These are phyloP conservation scores for Anthopleura sola DNA, from an alignment of 64 coral and sea anemone species.

Conservation along the genomic window DNA sequence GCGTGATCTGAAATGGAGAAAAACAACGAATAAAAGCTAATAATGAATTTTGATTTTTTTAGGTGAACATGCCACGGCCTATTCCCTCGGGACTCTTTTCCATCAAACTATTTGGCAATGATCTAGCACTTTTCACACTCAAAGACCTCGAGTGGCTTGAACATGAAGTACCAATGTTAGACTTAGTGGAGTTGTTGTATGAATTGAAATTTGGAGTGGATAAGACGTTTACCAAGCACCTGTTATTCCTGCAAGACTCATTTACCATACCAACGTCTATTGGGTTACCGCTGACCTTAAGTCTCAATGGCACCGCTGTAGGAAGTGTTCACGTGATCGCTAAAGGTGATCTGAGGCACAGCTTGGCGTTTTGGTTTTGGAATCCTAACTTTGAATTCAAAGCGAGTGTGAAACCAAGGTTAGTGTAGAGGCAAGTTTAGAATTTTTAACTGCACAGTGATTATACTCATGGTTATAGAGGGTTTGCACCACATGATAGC, in stretches of 20 bases:
- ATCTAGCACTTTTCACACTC: constrained; percentile 49
- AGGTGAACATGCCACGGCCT: constrained; percentile 65
- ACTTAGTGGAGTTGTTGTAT: constrained; percentile 30
- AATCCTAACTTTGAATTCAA: constrained; percentile 27
- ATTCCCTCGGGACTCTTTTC: constrained; percentile 51
- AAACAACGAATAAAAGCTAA: too few relatives aligned
- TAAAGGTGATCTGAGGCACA: constrained; percentile 63
- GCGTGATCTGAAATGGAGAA: too few relatives aligned
- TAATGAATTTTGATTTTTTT: background rate
- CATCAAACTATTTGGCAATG: constrained; percentile 60
- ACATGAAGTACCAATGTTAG: constrained; percentile 61
- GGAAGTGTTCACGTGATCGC: constrained; percentile 59
- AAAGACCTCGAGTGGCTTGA: constrained; percentile 60
- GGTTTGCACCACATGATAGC: too few relatives aligned
- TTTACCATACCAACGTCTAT: constrained; percentile 55
- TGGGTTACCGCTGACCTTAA: constrained; percentile 70
- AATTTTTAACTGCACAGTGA: too few relatives aligned
- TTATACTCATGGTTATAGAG: too few relatives aligned
- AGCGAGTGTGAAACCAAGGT: constrained; percentile 26
- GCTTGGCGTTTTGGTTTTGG: constrained; percentile 42
- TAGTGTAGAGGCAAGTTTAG: background rate
- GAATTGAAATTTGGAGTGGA: constrained; percentile 44
- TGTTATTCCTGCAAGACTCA: constrained; percentile 51
- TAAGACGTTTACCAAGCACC: constrained; percentile 63
- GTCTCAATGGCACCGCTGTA: constrained; percentile 57